Conservation (phyloP, 2,113 vertebrate species). For the Acanthisitta chloris region DNA sequence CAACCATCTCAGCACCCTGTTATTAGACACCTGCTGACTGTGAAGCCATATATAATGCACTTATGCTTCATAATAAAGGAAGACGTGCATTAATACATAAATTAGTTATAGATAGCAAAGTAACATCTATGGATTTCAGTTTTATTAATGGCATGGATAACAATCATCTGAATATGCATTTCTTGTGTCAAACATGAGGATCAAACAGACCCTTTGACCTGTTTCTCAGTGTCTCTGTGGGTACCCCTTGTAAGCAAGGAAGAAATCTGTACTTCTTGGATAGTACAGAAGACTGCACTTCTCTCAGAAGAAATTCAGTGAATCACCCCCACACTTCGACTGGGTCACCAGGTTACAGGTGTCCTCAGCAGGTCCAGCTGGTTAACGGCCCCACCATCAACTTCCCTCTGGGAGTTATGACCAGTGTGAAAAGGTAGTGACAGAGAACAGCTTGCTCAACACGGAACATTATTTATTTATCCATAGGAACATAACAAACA, state of each 20-base stretch:
- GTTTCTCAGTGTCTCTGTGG: neutral
- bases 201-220: neutral
- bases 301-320: neutral
- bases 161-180: neutral
- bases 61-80: neutral
- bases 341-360: constrained; percentile 60
- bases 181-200: neutral
- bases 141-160: neutral
- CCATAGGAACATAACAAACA: constrained; percentile 48
- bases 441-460: constrained; percentile 52
- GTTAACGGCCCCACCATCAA: neutral
- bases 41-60: neutral
- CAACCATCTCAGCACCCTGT: neutral
- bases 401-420: constrained; percentile 33
- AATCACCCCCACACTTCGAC: neutral
- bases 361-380: constrained; percentile 55
- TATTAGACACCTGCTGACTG: neutral
- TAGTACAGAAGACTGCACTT: neutral
- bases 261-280: neutral
- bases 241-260: neutral
- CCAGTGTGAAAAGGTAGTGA: constrained; percentile 53
- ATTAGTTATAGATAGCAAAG: neutral
- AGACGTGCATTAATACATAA: neutral
- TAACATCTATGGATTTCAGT: neutral
- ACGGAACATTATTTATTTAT: constrained; percentile 49